Evolutionary conservation across 2,888 invertebrate species (phyloP).

Genomic region (Napeogenes sylphis): DNA sequence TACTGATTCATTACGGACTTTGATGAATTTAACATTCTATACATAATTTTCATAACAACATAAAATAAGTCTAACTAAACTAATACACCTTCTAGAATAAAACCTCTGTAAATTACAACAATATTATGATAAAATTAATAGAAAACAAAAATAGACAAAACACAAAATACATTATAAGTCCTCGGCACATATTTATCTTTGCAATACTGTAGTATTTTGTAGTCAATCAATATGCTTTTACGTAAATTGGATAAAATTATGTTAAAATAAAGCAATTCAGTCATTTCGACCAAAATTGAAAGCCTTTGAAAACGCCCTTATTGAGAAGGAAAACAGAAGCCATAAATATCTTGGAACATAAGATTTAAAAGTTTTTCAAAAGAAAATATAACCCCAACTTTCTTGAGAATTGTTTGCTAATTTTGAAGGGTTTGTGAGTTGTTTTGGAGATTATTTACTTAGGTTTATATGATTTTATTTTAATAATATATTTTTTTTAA

Average conservation of each 20-base stretch:
- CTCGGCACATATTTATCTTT: not conserved
- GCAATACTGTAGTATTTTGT: not conserved
- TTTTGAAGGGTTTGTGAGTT: conserved; percentile 5
- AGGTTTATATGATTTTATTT: not conserved
- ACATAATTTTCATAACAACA: no score
- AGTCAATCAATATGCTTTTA: conserved; percentile 18
- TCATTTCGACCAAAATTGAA: conserved; percentile 16
- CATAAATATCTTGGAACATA: conserved; percentile 11
- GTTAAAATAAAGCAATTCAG: conserved; percentile 15
- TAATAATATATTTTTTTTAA: no score
- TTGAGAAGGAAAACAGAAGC: conserved; percentile 16
- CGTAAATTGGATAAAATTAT: conserved; percentile 14
- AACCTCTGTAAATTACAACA: no score
- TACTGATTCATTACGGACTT: no score
- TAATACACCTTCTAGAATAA: no score
- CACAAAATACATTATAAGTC: no score
- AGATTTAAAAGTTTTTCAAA: conserved; percentile 3
- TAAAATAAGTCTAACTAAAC: no score
- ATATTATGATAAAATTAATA: no score
- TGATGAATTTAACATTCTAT: no score
- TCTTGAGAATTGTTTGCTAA: conserved; percentile 12
- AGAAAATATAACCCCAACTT: conserved; percentile 10
- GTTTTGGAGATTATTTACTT: not conserved
- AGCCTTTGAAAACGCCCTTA: conserved; percentile 11
- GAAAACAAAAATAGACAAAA: no score